These are phyloP conservation scores for Avahi laniger DNA, from an alignment of 2,797 vertebrate genomes.

Conservation along the genomic window DNA sequence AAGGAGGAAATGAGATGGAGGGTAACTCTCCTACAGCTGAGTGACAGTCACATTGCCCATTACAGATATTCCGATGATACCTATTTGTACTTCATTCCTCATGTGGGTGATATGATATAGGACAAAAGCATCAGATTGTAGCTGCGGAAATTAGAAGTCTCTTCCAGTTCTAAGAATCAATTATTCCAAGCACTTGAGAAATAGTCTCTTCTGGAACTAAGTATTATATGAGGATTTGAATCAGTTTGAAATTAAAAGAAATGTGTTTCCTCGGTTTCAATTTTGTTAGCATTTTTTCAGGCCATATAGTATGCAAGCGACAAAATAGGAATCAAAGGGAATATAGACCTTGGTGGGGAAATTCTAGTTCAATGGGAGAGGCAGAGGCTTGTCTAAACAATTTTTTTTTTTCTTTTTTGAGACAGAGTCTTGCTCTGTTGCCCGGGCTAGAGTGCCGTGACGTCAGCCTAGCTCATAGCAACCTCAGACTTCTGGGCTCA, in stretches of 20 bases:
- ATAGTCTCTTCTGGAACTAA: not conserved
- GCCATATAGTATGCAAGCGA: no score
- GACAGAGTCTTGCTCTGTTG: no score
- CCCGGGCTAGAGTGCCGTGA: no score
- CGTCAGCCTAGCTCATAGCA: no score
- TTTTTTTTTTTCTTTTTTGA: no score
- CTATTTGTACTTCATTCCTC: not conserved
- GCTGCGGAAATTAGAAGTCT: not conserved
- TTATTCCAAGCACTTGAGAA: not conserved
- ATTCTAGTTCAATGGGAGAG: not conserved
- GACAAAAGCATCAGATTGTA: not conserved
- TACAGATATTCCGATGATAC: not conserved
- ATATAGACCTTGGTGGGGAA: not conserved
- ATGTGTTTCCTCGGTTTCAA: not conserved
- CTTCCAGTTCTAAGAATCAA: not conserved
- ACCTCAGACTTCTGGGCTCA: no score
- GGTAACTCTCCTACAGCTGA: not conserved
- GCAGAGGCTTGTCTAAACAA: not conserved
- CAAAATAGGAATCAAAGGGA: not conserved
- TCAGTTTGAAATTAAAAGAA: not conserved
- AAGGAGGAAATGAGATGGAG: not conserved
- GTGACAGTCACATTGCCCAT: not conserved
- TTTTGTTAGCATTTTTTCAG: not conserved
- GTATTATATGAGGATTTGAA: not conserved
- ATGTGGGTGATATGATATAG: not conserved